Conservation (phyloP, 2,888 invertebrate species). For the Pammene aurita region DNA sequence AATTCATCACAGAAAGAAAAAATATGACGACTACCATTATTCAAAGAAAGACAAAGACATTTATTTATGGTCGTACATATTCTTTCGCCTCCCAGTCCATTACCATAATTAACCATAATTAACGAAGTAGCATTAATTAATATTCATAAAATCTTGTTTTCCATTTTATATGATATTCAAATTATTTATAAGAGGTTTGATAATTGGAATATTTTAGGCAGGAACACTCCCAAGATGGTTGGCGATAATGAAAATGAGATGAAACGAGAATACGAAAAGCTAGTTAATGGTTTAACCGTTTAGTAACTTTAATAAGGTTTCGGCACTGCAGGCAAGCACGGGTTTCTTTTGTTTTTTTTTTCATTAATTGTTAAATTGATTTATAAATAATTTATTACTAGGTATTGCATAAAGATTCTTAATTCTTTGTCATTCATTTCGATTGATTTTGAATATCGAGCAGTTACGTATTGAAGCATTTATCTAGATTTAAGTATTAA, state of each 20-base stretch:
- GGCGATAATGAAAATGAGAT: neutral
- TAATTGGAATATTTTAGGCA: constrained; percentile 17
- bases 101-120: constrained; percentile 19
- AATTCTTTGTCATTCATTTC: no score
- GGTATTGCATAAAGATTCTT: no score
- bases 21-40: constrained; percentile 6
- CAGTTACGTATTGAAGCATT: no score
- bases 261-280: neutral
- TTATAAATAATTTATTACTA: no score
- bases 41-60: constrained; percentile 8
- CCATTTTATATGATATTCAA: constrained; percentile 5
- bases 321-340: neutral
- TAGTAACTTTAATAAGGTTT: neutral
- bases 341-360: no score
- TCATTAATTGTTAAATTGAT: no score
- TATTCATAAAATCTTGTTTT: constrained; percentile 4
- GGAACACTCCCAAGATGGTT: neutral
- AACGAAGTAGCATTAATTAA: constrained; percentile 13
- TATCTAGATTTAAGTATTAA: no score
- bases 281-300: neutral
- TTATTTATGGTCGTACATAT: constrained; percentile 7
- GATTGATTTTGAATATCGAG: no score
- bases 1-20: constrained; percentile 9
- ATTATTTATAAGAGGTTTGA: neutral
- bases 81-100: neutral